Evolutionary conservation across 2,888 invertebrate species (phyloP).

Genomic region (Cephus pulcher): DNA sequence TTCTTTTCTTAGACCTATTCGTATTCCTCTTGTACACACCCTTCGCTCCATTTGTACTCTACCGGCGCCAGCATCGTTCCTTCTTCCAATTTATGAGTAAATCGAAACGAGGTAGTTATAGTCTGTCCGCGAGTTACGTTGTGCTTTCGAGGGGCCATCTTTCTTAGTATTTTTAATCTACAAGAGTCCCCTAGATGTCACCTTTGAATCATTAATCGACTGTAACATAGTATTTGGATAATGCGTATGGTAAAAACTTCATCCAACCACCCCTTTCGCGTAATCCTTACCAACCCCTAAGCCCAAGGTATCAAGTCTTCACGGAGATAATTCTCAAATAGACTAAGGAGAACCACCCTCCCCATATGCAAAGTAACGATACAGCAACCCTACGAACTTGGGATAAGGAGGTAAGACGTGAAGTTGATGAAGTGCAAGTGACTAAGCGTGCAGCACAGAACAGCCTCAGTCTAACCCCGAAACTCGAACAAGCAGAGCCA

Average conservation of each 20-base stretch:
- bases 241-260: not conserved
- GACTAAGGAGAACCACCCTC: not conserved
- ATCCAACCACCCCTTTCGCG: not conserved
- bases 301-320: not conserved
- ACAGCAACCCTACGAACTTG: not conserved
- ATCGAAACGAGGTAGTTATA: not conserved
- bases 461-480: not conserved
- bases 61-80: not conserved
- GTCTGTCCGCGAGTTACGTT: not conserved
- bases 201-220: too few relatives aligned
- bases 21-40: not conserved
- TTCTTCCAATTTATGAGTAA: not conserved
- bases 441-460: conserved; percentile 3
- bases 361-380: not conserved
- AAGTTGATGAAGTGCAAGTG: conserved; percentile 7
- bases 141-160: not conserved
- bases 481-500: not conserved
- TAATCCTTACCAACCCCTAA: not conserved
- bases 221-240: not conserved
- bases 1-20: not conserved
- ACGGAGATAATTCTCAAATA: not conserved
- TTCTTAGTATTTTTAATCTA: not conserved
- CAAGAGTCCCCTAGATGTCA: not conserved
- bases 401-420: not conserved
- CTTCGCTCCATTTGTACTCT: not conserved